Evolutionary conservation across 2,888 invertebrate genomes (phyloP).

Genomic region (Andrena praecox): DNA sequence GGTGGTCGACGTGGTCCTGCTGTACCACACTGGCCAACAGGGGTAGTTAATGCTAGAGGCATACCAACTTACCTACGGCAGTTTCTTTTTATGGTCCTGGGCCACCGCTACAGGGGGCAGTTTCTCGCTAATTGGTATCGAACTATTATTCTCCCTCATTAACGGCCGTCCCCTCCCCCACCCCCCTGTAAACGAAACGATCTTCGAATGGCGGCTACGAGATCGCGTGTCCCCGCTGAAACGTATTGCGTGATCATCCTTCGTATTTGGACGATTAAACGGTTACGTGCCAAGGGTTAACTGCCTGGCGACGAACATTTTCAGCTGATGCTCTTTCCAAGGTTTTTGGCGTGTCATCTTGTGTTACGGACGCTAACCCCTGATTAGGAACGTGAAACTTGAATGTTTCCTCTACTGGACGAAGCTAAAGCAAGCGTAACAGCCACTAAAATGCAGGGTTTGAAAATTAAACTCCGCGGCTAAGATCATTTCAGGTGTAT

Average conservation of each 20-base stretch:
- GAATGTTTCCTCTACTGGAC: background rate
- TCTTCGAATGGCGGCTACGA: conserved; percentile 42
- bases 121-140: conserved; percentile 84
- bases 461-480: background rate
- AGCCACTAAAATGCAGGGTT: background rate
- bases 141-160: conserved; percentile 84
- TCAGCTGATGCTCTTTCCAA: conserved; percentile 18
- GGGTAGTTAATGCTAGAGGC: conserved; percentile 83
- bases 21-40: conserved; percentile 71
- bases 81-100: conserved; percentile 83
- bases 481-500: background rate
- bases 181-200: conserved; percentile 67
- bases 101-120: conserved; percentile 74
- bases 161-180: conserved; percentile 66
- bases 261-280: conserved; percentile 19
- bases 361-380: conserved; percentile 6
- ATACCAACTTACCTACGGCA: conserved; percentile 83
- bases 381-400: conserved; percentile 8
- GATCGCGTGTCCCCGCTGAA: conserved; percentile 35
- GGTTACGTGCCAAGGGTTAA: conserved; percentile 22
- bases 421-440: background rate
- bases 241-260: conserved; percentile 32
- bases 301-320: conserved; percentile 28
- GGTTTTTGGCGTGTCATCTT: conserved; percentile 14
- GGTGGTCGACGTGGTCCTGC: conserved; percentile 79